phyloP scores from a whole-genome alignment of 2,113 vertebrate genomes.

The Ceyx margarethae region DNA sequence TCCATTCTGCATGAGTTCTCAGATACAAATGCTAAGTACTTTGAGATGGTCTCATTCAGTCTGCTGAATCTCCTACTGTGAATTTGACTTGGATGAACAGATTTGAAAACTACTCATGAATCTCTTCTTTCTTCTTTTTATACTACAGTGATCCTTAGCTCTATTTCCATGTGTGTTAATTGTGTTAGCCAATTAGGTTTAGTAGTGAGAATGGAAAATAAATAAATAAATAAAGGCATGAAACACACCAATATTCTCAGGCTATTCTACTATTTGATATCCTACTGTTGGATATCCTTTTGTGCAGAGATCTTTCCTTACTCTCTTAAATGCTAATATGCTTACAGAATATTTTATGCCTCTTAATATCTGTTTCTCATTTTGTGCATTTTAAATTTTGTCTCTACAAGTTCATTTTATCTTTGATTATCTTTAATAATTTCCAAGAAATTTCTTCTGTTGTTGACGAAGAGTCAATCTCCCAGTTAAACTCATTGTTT shows the following conservation, averaged over 20 bases:
- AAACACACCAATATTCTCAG: background rate
- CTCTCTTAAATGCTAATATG: background rate
- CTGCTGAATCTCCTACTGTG: constrained; percentile 9
- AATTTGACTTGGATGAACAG: constrained; percentile 25
- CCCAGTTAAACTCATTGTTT: background rate
- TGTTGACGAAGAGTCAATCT: background rate
- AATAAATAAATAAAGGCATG: background rate
- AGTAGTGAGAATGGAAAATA: background rate
- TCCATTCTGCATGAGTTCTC: constrained; percentile 19
- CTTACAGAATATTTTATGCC: background rate
- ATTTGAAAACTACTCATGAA: constrained; percentile 2
- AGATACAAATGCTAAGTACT: background rate
- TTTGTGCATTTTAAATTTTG: background rate
- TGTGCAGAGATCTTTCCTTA: background rate
- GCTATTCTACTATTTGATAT: background rate
- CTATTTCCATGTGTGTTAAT: background rate
- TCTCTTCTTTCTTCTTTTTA: background rate
- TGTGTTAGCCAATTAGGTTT: background rate
- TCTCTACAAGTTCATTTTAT: background rate
- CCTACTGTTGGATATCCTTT: background rate
- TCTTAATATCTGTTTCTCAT: background rate
- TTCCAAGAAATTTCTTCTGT: background rate
- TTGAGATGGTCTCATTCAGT: constrained; percentile 24
- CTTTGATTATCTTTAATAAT: background rate
- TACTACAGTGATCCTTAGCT: background rate